Percentiles rank a stretch among this genome's conserved stretches.
Conservation (phyloP, 1,140 invertebrate species). For the Brachionus plicatilis region DNA sequence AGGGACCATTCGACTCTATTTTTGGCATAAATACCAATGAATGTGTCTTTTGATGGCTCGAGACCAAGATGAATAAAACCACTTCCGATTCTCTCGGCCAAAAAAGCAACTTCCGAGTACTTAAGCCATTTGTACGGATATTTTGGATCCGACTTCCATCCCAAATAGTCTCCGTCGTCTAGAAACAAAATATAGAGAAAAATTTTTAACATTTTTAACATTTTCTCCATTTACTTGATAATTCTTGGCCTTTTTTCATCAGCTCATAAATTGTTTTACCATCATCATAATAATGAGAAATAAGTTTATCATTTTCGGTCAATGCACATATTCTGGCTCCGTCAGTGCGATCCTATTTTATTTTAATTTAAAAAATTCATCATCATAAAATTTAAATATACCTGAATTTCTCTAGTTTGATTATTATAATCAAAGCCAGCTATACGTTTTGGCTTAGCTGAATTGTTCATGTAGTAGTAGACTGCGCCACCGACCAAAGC, state of each 20-base stretch:
- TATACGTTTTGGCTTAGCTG: background rate
- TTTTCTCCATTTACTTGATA: background rate
- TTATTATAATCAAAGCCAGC: background rate
- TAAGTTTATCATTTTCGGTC: constrained; percentile 1
- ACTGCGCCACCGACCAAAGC: constrained; percentile 7
- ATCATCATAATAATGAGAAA: constrained; percentile 8
- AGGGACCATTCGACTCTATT: constrained; percentile 33
- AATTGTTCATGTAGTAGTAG: constrained; percentile 18
- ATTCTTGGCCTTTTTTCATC: background rate
- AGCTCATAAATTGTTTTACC: constrained; percentile 24
- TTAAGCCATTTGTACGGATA: constrained; percentile 27
- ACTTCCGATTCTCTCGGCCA: background rate
- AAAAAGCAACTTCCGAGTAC: constrained; percentile 9
- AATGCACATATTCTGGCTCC: background rate
- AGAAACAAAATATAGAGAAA: background rate
- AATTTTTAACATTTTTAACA: too few species aligned
- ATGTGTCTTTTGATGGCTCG: background rate
- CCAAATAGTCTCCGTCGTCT: constrained; percentile 24
- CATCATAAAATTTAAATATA: background rate
- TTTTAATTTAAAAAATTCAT: background rate
- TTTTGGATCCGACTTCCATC: constrained; percentile 1
- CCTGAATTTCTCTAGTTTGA: constrained; percentile 33
- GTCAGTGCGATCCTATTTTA: background rate
- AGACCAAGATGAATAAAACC: constrained; percentile 16
- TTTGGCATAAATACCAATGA: constrained; percentile 39